A percentile compares a stretch with the other conserved stretches of the same genome.
These are phyloP conservation scores for Pogonus chalceus DNA, from an alignment of 1,140 invertebrate genomes.

Conservation along the genomic window DNA sequence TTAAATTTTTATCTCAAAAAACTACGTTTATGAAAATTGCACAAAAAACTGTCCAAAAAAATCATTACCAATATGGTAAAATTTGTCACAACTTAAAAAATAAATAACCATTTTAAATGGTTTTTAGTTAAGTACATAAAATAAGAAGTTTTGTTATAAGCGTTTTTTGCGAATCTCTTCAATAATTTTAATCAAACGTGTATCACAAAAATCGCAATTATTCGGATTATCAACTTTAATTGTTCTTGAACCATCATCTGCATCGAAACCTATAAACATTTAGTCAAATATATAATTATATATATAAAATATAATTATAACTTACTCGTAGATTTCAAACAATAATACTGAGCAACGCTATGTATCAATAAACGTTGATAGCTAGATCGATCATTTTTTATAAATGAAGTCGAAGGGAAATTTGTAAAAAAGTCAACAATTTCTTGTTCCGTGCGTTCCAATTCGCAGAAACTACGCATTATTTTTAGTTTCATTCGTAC, in stretches of 20 bases:
- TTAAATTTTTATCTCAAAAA: no score
- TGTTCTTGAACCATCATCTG: slow-evolving; percentile 13
- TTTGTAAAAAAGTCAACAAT: slow-evolving; percentile 23
- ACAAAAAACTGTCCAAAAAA: no score
- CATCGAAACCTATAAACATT: slow-evolving; percentile 16
- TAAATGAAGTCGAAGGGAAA: slow-evolving; percentile 19
- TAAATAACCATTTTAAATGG: slow-evolving; percentile 15
- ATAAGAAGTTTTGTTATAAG: slow-evolving; percentile 22
- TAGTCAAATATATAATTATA: slow-evolving; percentile 7
- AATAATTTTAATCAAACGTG: slow-evolving; percentile 6
- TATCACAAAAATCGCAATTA: slow-evolving; percentile 19
- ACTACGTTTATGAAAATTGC: no score
- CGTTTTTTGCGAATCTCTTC: neutral
- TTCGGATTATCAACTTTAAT: slow-evolving; percentile 23
- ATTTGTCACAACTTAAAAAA: slow-evolving; percentile 10
- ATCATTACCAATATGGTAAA: slow-evolving; percentile 13
- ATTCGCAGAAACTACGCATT: slow-evolving; percentile 22
- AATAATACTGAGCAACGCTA: slow-evolving; percentile 28
- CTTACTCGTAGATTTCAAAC: slow-evolving; percentile 24
- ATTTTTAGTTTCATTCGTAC: slow-evolving; percentile 22
- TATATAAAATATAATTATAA: slow-evolving; percentile 5
- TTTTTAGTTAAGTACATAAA: no score
- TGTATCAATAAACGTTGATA: slow-evolving; percentile 28
- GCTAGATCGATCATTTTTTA: slow-evolving; percentile 21
- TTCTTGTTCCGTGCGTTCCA: slow-evolving; percentile 21